Evolutionary conservation across 2,797 vertebrate genomes (phyloP), one percentile per base, ranked within the genome.

Genomic region (Pachyuromys duprasi): DNA sequence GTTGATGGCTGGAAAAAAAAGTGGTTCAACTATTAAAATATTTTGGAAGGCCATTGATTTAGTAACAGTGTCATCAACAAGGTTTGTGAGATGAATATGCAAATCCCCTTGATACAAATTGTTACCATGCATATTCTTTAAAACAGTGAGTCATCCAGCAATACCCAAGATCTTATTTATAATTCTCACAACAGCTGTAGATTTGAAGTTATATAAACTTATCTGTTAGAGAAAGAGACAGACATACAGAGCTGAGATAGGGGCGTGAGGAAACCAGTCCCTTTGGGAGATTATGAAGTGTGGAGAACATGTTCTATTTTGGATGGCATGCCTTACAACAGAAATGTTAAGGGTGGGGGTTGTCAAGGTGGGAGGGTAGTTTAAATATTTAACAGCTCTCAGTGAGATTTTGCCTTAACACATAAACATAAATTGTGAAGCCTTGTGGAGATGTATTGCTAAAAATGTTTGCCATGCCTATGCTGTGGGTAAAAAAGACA

Each of bases 121-220:
- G 70, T 89, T 93, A 94, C 92, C 55, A n/a, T 53, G 75, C 67
- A 67, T 87, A 87, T 76, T 55, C n/a, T 62, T 94, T 49, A 87
- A 84, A 69, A 75, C 28, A 79, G 39, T 95, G 91, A 97, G 83
- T 96, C 94, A 96, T 72, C 76, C n/a, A 94, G 45, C 28, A 69
- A 55, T 75, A 82, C 45, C 79, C 72, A 89, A 84, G 89, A 80
- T 87, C 62, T 91, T 79, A 95, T 90, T 94, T 96, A 93, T 87
- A 91, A 95, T 93, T 74, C 55, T 91, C 86, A 76, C 76, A 84
- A 72, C 81, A 89, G 72, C 86, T 93, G 31, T 76, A 89, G 91
- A 74, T 97, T 89, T 62, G 39, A 83, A 93, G 28, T 95, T 96
- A 79, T 89, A 86, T 94, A 89, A 93, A 93, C 36, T 55, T 94